Base-by-base conservation (phyloP, 2,797 vertebrate species). In the Lepilemur ruficaudatus region DNA sequence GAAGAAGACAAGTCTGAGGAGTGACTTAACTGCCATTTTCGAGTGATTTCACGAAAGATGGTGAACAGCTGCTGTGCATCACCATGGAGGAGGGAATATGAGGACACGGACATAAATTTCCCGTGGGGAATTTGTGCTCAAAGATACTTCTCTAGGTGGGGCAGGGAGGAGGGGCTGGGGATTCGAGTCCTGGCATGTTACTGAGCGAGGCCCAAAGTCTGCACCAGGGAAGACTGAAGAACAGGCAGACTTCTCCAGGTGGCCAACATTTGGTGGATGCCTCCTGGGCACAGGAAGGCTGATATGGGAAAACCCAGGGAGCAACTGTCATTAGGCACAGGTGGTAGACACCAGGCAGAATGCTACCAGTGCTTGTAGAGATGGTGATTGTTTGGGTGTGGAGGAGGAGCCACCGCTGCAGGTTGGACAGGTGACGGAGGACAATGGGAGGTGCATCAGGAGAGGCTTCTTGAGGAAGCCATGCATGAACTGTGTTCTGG, bases 11-110 rank as follows among this genome's bases (percentile, higher is more conserved):
- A 14, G 65, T 46, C 81, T 59, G 57, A 75, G 55, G 50, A 78
- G 50, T 7, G 72, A 79, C 84, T 55, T 89, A 80, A 72, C 10
- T 75, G 92, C 41, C 67, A 41, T 82, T 90, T 86, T 63, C 2
- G 14, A 86, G 67, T 11, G 63, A 61, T 76, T 94, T 93, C 30
- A 76, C 67, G 57, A 59, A 94, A 86, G 93, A 48, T 46, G 48
- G 89, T 15, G 5, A 83, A 72, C 96, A 96, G 96, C 91, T 96
- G 95, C 28, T 91, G 89, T 41, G 28, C 48, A 69, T 72, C 46
- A 28, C 57, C 35, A 18, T 1, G 46, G 52, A 93, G 79, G 75
- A 96, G 73, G 18, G 55, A 75, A 23, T 5, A 69, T 28, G 65
- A 94, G 83, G 85, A 86, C 59, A 69, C 0, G 20, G 48, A 63